Evolutionary conservation across 1,140 invertebrate species (phyloP).

Genomic region (Orchestia grillus): DNA sequence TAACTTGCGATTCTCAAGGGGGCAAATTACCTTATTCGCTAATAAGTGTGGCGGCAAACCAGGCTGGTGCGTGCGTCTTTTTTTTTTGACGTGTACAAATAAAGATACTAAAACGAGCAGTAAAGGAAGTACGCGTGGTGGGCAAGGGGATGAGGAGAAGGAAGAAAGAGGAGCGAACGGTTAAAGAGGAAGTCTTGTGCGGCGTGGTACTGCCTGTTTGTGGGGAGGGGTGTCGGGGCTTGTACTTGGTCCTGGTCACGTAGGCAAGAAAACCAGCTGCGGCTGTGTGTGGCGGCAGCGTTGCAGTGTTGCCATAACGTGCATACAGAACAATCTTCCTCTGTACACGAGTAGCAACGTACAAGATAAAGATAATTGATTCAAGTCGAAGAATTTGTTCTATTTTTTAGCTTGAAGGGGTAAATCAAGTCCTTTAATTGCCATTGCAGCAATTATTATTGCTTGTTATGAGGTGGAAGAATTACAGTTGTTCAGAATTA

Average conservation of each 20-base stretch:
- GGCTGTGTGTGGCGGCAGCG: constrained; percentile 40
- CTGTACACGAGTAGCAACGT: background rate
- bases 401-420: background rate
- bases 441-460: background rate
- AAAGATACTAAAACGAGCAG: background rate
- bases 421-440: background rate
- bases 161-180: constrained; percentile 20
- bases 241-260: constrained; percentile 39
- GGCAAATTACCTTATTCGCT: background rate
- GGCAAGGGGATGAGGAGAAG: background rate
- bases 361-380: too few species aligned
- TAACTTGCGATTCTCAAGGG: background rate
- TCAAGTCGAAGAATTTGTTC: background rate
- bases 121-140: constrained; percentile 19
- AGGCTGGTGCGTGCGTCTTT: background rate
- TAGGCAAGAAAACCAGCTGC: constrained; percentile 31
- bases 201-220: constrained; percentile 46
- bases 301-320: background rate
- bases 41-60: background rate
- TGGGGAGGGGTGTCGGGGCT: background rate
- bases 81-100: background rate
- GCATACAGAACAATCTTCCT: background rate
- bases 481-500: background rate
- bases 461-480: background rate
- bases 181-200: constrained; percentile 49